Conservation (phyloP, 2,113 vertebrate species). For the Cisticola juncidis region DNA sequence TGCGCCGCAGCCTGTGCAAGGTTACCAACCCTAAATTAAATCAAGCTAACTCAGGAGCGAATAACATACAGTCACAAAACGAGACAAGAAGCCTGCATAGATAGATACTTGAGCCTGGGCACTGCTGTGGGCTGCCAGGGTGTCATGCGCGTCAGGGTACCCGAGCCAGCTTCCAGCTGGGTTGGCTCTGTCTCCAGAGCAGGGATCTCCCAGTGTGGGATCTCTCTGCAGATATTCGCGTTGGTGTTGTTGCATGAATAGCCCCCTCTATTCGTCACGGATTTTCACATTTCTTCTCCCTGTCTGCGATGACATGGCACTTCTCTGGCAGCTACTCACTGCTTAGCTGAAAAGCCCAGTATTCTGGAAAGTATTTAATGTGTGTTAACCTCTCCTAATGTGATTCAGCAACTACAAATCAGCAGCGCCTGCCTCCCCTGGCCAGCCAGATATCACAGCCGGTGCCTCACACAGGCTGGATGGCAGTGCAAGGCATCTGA, state of each 20-base stretch:
- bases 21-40: not conserved
- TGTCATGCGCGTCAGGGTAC: not conserved
- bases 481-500: not conserved
- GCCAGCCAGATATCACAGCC: not conserved
- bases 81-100: not conserved
- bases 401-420: conserved; percentile 34
- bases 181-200: not conserved
- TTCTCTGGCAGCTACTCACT: conserved; percentile 24
- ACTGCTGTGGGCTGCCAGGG: not conserved
- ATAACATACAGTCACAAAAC: not conserved
- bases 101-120: not conserved
- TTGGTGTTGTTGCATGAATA: not conserved
- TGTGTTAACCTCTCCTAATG: conserved; percentile 29
- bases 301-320: conserved; percentile 33
- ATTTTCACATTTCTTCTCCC: not conserved
- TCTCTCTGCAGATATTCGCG: not conserved
- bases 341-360: conserved; percentile 17
- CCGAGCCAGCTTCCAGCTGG: not conserved
- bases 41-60: not conserved
- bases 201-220: not conserved
- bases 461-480: not conserved
- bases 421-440: not conserved
- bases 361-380: conserved; percentile 36
- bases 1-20: not conserved
- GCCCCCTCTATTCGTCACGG: not conserved